Evolutionary conservation across 2,888 invertebrate species (phyloP).

Genomic region (Heterodera filipjevi): DNA sequence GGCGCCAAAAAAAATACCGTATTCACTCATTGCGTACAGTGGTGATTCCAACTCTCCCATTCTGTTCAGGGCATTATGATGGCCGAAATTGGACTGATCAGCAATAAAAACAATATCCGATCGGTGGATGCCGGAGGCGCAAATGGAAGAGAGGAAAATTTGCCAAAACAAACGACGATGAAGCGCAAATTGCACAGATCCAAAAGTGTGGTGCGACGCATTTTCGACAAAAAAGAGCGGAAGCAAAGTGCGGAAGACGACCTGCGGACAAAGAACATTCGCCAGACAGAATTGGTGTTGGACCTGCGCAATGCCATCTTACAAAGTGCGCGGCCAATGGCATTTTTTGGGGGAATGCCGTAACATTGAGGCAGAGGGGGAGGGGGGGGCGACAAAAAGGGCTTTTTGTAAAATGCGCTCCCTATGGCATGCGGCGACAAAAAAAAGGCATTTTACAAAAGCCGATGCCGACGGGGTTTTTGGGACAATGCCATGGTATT

Average conservation of each 20-base stretch:
- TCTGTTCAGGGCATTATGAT: slow-evolving; percentile 79
- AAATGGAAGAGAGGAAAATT: slow-evolving; percentile 69
- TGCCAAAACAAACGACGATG: slow-evolving; percentile 79
- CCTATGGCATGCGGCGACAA: no score
- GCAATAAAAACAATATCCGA: slow-evolving; percentile 76
- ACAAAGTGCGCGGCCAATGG: slow-evolving; percentile 74
- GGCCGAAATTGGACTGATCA: slow-evolving; percentile 91
- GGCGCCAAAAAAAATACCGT: no score
- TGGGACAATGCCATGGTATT: no score
- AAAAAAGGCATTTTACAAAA: no score
- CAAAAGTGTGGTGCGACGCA: slow-evolving; percentile 76
- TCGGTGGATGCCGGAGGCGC: neutral
- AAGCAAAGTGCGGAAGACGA: slow-evolving; percentile 40
- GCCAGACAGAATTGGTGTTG: slow-evolving; percentile 96
- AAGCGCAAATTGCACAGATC: slow-evolving; percentile 86
- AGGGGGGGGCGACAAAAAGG: no score
- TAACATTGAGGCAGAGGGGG: no score
- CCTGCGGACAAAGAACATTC: slow-evolving; percentile 84
- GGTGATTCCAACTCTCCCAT: no score
- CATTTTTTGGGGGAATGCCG: no score
- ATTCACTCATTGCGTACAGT: no score
- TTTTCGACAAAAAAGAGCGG: slow-evolving; percentile 45
- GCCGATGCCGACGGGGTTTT: no score
- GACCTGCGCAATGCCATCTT: slow-evolving; percentile 93
- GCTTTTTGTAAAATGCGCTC: no score